Conservation (phyloP, 2,797 vertebrate species). For the Melanotaenia trifasciata region DNA sequence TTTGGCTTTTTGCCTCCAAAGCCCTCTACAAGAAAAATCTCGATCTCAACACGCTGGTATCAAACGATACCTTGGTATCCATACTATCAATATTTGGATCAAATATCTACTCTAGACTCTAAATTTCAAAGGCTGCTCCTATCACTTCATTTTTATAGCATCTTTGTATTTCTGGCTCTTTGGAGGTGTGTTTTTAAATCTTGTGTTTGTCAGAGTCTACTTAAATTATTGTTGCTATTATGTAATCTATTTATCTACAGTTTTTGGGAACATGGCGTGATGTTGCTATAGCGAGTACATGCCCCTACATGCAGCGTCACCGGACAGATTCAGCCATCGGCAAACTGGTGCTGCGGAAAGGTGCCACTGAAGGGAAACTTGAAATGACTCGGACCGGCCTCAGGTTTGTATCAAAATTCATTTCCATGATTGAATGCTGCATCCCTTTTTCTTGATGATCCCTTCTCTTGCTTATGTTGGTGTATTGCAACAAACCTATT, state of each 20-base stretch:
- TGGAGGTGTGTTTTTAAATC: too few species aligned
- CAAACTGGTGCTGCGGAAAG: slow-evolving; percentile 78
- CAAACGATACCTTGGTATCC: too few species aligned
- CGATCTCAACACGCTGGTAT: too few species aligned
- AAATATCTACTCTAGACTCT: too few species aligned
- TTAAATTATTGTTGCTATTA: neutral
- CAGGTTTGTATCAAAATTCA: slow-evolving; percentile 55
- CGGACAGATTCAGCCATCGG: slow-evolving; percentile 77
- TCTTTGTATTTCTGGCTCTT: too few species aligned
- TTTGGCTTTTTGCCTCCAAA: too few species aligned
- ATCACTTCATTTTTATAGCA: too few species aligned
- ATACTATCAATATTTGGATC: too few species aligned
- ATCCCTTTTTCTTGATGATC: neutral
- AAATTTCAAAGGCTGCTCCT: too few species aligned
- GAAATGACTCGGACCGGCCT: slow-evolving; percentile 52
- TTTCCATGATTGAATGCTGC: neutral
- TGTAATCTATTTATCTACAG: slow-evolving; percentile 66
- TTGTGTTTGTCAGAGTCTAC: too few species aligned
- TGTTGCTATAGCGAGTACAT: slow-evolving; percentile 83
- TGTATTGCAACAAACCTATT: too few species aligned
- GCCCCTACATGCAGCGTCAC: slow-evolving; percentile 74
- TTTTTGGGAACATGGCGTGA: slow-evolving; percentile 92
- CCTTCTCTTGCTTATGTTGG: neutral
- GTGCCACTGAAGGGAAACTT: slow-evolving; percentile 48
- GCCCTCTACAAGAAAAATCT: too few species aligned